phyloP scores from a whole-genome alignment of 2,113 vertebrate genomes.

The Pica pica region DNA sequence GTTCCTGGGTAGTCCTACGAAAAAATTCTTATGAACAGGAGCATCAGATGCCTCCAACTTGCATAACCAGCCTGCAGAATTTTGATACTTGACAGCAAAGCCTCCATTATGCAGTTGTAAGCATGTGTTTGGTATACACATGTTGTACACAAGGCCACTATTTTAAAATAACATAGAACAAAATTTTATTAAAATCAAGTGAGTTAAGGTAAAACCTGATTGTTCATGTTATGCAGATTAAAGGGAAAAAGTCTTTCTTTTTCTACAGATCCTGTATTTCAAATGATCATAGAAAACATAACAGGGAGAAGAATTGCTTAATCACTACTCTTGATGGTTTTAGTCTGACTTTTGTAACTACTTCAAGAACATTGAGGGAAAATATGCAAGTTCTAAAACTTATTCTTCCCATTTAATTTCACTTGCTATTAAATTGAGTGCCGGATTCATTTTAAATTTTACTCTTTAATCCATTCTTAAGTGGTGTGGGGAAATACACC shows the following conservation, averaged over 20 bases:
- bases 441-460: neutral
- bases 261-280: neutral
- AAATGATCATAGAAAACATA: neutral
- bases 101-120: neutral
- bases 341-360: neutral
- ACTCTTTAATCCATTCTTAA: neutral
- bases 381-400: neutral
- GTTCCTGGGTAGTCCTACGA: neutral
- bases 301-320: neutral
- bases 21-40: neutral
- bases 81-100: neutral
- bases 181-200: neutral
- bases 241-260: neutral
- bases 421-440: neutral
- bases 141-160: neutral
- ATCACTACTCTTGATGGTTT: neutral
- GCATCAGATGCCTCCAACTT: neutral
- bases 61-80: neutral
- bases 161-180: neutral
- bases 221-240: neutral
- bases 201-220: neutral
- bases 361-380: neutral
- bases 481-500: neutral
- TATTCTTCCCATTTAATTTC: neutral
- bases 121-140: neutral